Evolutionary conservation across 1,140 invertebrate species (phyloP).

Genomic region (Heliconius nattereri): DNA sequence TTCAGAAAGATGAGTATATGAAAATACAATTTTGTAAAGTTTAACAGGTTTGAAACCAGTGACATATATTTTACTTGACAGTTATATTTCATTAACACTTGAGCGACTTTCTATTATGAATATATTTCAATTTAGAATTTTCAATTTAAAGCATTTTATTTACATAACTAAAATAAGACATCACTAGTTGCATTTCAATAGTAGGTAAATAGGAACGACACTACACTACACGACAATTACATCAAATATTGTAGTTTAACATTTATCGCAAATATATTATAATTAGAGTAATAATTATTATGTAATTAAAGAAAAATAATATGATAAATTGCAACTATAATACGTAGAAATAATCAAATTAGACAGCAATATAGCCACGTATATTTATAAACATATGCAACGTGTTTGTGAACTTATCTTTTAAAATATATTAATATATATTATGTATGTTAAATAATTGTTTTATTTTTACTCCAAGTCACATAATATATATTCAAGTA

Average conservation of each 20-base stretch:
- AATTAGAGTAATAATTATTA: not conserved
- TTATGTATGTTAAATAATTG: constrained; percentile 15
- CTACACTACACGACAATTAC: not conserved
- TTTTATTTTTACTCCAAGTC: constrained; percentile 26
- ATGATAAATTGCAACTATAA: not conserved
- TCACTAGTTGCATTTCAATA: not conserved
- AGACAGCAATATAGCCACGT: not conserved
- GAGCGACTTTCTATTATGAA: not conserved
- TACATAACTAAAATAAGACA: not conserved
- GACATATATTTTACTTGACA: no score
- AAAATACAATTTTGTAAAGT: no score
- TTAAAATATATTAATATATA: constrained; percentile 20
- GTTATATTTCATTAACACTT: not conserved
- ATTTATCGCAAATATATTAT: not conserved
- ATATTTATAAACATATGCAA: not conserved
- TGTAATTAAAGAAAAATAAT: not conserved
- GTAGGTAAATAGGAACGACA: not conserved
- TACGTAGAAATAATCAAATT: not conserved
- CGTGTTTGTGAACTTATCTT: constrained; percentile 12
- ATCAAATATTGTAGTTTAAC: not conserved
- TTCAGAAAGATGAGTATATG: no score
- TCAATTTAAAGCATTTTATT: no score
- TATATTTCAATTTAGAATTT: no score
- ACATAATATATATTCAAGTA: not conserved
- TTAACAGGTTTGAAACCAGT: no score